phyloP scores from a whole-genome alignment of 2,113 vertebrate species.

The Lampris incognitus region DNA sequence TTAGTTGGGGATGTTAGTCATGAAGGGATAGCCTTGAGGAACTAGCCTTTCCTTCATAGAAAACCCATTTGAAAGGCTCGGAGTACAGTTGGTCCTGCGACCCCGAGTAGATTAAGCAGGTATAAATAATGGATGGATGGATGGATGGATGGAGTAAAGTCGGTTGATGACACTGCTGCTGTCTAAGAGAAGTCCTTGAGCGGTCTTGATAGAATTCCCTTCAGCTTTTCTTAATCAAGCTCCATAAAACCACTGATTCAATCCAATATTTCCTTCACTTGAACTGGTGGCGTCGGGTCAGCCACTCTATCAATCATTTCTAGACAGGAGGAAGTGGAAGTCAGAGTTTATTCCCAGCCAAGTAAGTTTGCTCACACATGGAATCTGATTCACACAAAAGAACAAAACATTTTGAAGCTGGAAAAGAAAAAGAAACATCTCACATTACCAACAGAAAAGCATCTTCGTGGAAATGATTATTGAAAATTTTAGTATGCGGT shows the following conservation, averaged over 20 bases:
- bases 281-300: not conserved
- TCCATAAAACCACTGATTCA: slow-evolving; percentile 9
- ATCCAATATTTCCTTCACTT: slow-evolving; percentile 2
- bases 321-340: too few relatives aligned
- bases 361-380: too few relatives aligned
- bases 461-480: too few relatives aligned
- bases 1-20: slow-evolving; percentile 25
- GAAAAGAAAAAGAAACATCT: too few relatives aligned
- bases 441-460: too few relatives aligned
- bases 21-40: slow-evolving; percentile 21
- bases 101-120: not conserved
- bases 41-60: slow-evolving; percentile 29
- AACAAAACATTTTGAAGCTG: too few relatives aligned
- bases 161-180: slow-evolving; percentile 17
- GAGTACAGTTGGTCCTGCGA: not conserved
- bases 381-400: too few relatives aligned
- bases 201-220: slow-evolving; percentile 28
- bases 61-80: slow-evolving; percentile 19
- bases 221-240: slow-evolving; percentile 18
- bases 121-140: too few relatives aligned
- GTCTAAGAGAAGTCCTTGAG: not conserved
- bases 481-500: too few relatives aligned
- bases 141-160: not conserved
- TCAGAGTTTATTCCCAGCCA: too few relatives aligned
- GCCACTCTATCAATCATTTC: not conserved